Conservation (phyloP, 2,113 vertebrate genomes). For the Elephas maximus region DNA sequence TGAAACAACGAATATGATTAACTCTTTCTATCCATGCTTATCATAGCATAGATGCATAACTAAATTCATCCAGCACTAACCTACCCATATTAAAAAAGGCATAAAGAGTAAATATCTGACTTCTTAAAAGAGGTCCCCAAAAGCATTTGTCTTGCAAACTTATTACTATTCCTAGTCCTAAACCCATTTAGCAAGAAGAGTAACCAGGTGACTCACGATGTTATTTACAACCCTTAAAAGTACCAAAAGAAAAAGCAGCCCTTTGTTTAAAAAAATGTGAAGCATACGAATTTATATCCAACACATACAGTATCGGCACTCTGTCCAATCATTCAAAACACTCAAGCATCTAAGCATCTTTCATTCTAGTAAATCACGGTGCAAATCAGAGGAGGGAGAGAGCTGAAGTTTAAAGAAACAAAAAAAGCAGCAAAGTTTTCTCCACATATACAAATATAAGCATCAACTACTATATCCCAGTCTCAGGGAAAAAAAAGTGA, state of each 20-base stretch:
- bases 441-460: slow-evolving; percentile 53
- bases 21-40: slow-evolving; percentile 30
- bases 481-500: not conserved
- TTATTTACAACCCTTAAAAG: slow-evolving; percentile 92
- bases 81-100: slow-evolving; percentile 43
- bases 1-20: not conserved
- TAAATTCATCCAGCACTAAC: slow-evolving; percentile 26
- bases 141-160: slow-evolving; percentile 60
- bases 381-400: slow-evolving; percentile 79
- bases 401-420: not conserved
- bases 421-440: slow-evolving; percentile 54
- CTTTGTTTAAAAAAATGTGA: slow-evolving; percentile 92
- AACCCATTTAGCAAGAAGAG: slow-evolving; percentile 81
- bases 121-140: slow-evolving; percentile 49
- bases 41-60: not conserved
- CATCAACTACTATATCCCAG: slow-evolving; percentile 38
- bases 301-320: slow-evolving; percentile 23
- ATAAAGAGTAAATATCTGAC: slow-evolving; percentile 57
- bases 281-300: slow-evolving; percentile 85
- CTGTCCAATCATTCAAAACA: slow-evolving; percentile 24
- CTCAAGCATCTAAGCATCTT: slow-evolving; percentile 1
- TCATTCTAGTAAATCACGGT: slow-evolving; percentile 70
- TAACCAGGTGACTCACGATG: slow-evolving; percentile 90
- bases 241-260: slow-evolving; percentile 93
- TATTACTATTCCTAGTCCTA: slow-evolving; percentile 59